Evolutionary conservation across 2,113 vertebrate genomes (phyloP).

Genomic region (Cyanoramphus novaezelandiae): DNA sequence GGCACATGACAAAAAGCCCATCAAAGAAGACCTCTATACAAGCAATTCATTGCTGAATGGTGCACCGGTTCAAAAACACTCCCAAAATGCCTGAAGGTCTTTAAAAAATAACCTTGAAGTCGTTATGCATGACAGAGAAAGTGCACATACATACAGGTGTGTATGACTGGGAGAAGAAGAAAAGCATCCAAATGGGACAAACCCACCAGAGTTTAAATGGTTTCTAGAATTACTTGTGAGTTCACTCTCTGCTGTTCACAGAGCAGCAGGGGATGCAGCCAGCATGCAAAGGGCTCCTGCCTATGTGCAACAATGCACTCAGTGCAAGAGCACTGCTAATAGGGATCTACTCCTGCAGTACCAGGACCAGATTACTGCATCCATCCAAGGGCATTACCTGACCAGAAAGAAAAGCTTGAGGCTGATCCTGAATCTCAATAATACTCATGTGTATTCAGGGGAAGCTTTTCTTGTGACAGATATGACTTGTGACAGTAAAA

Average conservation of each 20-base stretch:
- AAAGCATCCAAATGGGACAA: background rate
- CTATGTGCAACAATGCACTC: background rate
- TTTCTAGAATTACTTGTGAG: background rate
- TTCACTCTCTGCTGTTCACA: background rate
- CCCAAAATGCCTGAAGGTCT: background rate
- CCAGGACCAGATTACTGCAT: background rate
- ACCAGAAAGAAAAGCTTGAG: background rate
- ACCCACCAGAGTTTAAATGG: background rate
- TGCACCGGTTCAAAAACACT: background rate
- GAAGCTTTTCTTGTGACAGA: background rate
- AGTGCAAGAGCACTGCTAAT: background rate
- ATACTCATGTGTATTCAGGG: fast-evolving
- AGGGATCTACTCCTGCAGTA: fast-evolving
- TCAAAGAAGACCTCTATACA: slow-evolving; percentile 70
- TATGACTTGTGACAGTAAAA: background rate
- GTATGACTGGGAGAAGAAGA: background rate
- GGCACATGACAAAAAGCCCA: slow-evolving; percentile 64
- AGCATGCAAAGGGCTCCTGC: background rate
- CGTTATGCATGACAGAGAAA: background rate
- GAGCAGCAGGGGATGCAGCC: background rate
- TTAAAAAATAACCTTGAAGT: background rate
- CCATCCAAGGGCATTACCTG: background rate
- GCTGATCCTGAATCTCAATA: background rate
- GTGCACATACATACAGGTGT: background rate
- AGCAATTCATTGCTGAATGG: slow-evolving; percentile 55